A percentile compares a stretch with the other conserved stretches of the same genome.
Evolutionary conservation across 2,113 vertebrate genomes (phyloP).

Genomic region (Apus apus): DNA sequence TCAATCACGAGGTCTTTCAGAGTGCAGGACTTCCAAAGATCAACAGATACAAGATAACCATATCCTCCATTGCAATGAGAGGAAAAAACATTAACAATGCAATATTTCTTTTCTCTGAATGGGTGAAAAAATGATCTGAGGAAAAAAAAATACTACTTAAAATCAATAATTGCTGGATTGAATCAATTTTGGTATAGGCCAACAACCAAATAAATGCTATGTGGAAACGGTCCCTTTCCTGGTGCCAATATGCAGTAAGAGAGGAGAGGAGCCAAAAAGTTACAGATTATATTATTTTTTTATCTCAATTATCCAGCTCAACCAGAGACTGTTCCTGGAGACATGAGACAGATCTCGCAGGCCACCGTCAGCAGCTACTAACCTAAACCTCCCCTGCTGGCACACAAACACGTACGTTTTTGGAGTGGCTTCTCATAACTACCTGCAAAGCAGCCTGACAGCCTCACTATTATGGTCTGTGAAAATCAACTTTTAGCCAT

Average conservation of each 20-base stretch:
- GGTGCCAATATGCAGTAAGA: not conserved
- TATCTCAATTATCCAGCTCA: not conserved
- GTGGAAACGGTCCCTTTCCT: not conserved
- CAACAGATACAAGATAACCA: not conserved
- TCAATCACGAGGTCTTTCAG: not conserved
- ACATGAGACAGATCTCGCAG: not conserved
- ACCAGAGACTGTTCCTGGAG: not conserved
- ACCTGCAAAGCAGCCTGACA: not conserved
- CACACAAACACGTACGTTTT: not conserved
- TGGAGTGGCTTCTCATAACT: not conserved
- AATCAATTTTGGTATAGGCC: not conserved
- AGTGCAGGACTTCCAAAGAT: not conserved
- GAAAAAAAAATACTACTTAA: not conserved
- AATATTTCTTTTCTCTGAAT: not conserved
- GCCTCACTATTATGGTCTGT: rapidly evolving
- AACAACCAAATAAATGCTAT: not conserved
- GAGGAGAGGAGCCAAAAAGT: not conserved
- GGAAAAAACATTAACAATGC: not conserved
- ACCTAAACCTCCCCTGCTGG: not conserved
- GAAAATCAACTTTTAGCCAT: not conserved
- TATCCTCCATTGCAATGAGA: not conserved
- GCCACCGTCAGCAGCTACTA: not conserved
- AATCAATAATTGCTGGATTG: not conserved
- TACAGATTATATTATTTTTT: not conserved
- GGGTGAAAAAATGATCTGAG: not conserved